Percentiles rank a stretch among this genome's conserved stretches.
These are phyloP conservation scores for Pecten maximus DNA, from an alignment of 2,888 invertebrate species.

Conservation along the genomic window DNA sequence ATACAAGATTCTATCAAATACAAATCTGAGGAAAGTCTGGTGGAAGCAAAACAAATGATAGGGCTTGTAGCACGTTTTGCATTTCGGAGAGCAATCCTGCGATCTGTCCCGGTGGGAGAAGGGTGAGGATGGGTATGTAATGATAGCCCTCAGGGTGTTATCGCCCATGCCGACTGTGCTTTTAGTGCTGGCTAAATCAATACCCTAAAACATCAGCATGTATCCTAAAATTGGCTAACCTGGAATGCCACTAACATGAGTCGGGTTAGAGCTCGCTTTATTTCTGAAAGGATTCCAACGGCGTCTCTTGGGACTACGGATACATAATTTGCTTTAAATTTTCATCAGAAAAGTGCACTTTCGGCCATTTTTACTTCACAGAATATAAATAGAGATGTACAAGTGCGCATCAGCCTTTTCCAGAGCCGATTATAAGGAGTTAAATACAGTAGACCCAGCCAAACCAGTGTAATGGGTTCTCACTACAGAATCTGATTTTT, in stretches of 20 bases:
- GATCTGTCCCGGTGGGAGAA: not conserved
- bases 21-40: no score
- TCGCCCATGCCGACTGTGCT: not conserved
- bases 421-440: not conserved
- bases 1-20: no score
- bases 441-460: not conserved
- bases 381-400: not conserved
- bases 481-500: not conserved
- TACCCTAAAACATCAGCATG: not conserved
- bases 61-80: no score
- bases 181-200: conserved; percentile 4
- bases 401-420: not conserved
- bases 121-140: not conserved
- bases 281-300: not conserved
- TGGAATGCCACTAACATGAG: not conserved
- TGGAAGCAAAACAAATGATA: no score
- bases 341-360: conserved; percentile 24
- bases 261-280: not conserved
- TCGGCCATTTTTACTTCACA: not conserved
- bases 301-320: not conserved
- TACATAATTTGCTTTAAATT: conserved; percentile 24
- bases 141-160: conserved; percentile 1
- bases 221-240: not conserved
- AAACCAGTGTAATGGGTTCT: not conserved
- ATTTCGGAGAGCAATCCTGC: not conserved